Evolutionary conservation across 2,888 invertebrate genomes (phyloP), one percentile per base, ranked within the genome.

Genomic region (Polia nebulosa): DNA sequence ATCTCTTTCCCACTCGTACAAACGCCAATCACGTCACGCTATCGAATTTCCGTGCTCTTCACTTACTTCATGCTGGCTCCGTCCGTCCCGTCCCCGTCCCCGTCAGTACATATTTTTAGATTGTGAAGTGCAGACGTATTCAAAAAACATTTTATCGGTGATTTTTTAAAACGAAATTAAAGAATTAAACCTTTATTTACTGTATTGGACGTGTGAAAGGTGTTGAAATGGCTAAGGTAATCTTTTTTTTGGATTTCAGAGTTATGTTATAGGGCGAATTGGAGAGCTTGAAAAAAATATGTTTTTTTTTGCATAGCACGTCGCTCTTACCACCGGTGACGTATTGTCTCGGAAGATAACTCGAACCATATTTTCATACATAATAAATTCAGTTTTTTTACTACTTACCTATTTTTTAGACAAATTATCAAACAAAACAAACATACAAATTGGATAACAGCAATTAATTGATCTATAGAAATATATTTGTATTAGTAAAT

Each of bases 21-120:
- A 77, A 76, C 65, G 64, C 67, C 83, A 78, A 85, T 86, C 83
- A 69, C 82, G 84, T 85, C 85, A 87, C 85, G 87, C 88, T 94
- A 94, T 95, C 91, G 94, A 94, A 94, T 94, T 94, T 94, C 89
- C 89, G 76, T 76, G 62, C 76, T 56, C 80, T 81, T 84, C 83
- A 77, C 76, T 82, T 83, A 77, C 76, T 82, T 83, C 62, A 76
- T 52, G 76, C 72, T 76, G 51, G 62, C 79, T 81, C 82, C 80
- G n/a, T n/a, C n/a, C n/a, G n/a, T n/a, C n/a, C n/a, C n/a, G n/a
- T n/a, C n/a, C n/a, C n/a, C n/a, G n/a, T n/a, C n/a, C n/a, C n/a
- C n/a, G 81, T 85, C 93, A 95, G 95, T 95, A 88, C 86, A 85
- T 94, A 94, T 92, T 94, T 95, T 89, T 94, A 93, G 85, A 90